Conservation (phyloP, 2,113 vertebrate species). For the Illadopsis cleaveri region DNA sequence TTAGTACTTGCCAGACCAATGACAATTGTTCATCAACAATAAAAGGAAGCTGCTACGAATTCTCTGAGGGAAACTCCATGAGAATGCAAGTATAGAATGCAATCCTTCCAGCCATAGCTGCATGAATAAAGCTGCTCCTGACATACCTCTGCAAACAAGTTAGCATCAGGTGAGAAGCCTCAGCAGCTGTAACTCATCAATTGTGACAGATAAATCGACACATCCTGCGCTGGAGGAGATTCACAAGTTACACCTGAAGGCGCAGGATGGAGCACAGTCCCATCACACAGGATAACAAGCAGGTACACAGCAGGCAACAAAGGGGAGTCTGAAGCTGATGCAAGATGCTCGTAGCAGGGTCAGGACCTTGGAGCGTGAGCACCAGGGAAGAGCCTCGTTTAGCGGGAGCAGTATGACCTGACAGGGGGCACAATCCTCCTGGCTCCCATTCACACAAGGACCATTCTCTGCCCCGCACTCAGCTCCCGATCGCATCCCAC, state of each 20-base stretch:
- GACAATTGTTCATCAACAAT: neutral
- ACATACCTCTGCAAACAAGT: neutral
- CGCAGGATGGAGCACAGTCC: neutral
- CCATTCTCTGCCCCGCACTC: fast-evolving
- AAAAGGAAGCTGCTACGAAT: neutral
- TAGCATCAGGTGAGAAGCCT: neutral
- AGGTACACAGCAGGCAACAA: fast-evolving
- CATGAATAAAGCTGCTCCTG: neutral
- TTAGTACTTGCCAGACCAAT: neutral
- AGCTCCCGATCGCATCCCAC: fast-evolving
- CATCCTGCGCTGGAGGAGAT: fast-evolving
- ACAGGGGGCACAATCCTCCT: fast-evolving
- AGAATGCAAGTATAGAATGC: neutral
- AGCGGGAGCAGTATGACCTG: fast-evolving
- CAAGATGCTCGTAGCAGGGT: fast-evolving
- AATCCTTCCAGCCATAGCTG: neutral
- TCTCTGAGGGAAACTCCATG: neutral
- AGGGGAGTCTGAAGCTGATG: fast-evolving
- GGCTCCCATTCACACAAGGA: fast-evolving
- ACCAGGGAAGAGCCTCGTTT: neutral
- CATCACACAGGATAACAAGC: too few relatives aligned
- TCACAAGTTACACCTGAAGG: neutral
- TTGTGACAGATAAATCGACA: fast-evolving
- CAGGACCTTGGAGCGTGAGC: fast-evolving
- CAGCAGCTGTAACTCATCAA: neutral